A percentile compares a stretch with the other conserved stretches of the same genome.
Conservation (phyloP, 2,888 invertebrate genomes). For the Labia minor region DNA sequence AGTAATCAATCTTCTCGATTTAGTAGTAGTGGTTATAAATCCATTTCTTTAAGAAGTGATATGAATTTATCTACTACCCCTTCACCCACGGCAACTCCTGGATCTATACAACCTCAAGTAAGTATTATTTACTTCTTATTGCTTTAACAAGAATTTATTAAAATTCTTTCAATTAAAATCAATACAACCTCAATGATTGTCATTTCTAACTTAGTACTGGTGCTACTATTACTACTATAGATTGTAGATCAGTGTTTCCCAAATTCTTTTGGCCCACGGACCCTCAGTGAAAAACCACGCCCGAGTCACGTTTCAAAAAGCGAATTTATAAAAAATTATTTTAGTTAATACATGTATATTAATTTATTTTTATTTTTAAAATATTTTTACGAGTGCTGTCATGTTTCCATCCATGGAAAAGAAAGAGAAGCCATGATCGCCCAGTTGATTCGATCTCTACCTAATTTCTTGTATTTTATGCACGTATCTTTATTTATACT, state of each 20-base stretch:
- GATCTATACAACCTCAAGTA: conserved; percentile 28
- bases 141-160: not conserved
- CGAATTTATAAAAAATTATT: no score
- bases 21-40: conserved; percentile 67
- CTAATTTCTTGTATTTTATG: no score
- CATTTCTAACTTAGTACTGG: conserved; percentile 18
- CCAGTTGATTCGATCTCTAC: no score
- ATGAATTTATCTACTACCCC: conserved; percentile 53
- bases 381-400: no score
- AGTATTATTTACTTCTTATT: not conserved
- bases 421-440: no score
- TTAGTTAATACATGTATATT: no score
- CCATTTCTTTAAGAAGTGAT: conserved; percentile 59
- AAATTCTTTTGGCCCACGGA: no score
- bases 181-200: not conserved
- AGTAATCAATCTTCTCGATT: conserved; percentile 54
- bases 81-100: conserved; percentile 51
- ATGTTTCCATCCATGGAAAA: no score
- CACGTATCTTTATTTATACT: no score
- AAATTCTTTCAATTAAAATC: no score
- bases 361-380: no score
- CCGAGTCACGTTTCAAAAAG: not conserved
- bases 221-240: conserved; percentile 28
- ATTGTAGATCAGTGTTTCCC: conserved; percentile 27
- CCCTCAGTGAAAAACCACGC: not conserved